phyloP scores from a whole-genome alignment of 2,888 invertebrate genomes.

The Anoplius nigerrimus region DNA sequence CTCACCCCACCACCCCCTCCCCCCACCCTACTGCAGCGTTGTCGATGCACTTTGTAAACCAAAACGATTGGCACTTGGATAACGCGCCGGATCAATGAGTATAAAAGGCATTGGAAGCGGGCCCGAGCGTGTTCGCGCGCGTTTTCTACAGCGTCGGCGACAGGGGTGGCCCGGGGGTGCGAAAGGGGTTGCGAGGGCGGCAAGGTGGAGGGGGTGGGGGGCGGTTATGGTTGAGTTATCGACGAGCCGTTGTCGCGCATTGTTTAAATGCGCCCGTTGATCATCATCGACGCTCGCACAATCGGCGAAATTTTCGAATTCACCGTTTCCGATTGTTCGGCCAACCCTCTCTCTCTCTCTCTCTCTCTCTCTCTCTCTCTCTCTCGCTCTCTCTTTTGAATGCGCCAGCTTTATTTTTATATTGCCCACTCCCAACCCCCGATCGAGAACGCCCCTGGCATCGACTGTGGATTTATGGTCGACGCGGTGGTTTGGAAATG shows the following conservation, averaged over 20 bases:
- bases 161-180: too few species aligned
- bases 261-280: constrained; percentile 3
- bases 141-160: too few species aligned
- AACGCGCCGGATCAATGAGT: constrained; percentile 44
- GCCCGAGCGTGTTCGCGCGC: too few species aligned
- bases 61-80: constrained; percentile 41
- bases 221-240: too few species aligned
- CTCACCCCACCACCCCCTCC: too few species aligned
- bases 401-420: not conserved
- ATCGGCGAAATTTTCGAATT: constrained; percentile 7
- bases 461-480: not conserved
- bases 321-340: constrained; percentile 1
- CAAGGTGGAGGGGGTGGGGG: not conserved
- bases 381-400: too few species aligned
- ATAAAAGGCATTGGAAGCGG: constrained; percentile 35
- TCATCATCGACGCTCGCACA: constrained; percentile 13
- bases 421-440: not conserved
- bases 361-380: too few species aligned
- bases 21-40: too few species aligned
- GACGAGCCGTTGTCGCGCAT: not conserved
- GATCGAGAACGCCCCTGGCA: not conserved
- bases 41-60: constrained; percentile 14
- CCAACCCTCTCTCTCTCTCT: not conserved
- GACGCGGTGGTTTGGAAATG: too few species aligned
- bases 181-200: not conserved